Evolutionary conservation across 2,113 vertebrate species (phyloP).

Genomic region (Arvicanthis niloticus): DNA sequence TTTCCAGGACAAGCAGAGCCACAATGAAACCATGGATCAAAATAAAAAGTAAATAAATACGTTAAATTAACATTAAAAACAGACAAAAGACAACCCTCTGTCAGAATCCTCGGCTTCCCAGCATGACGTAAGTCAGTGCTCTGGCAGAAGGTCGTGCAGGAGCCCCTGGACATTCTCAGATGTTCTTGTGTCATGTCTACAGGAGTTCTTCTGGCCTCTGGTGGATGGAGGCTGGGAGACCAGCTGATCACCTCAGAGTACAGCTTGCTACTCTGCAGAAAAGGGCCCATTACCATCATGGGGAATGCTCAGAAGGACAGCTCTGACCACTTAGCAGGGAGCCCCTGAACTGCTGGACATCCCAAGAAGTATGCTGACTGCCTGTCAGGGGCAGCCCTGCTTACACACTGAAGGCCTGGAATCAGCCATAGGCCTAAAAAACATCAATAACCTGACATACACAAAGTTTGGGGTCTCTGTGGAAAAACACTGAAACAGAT

Average conservation of each 20-base stretch:
- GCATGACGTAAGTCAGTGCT: background rate
- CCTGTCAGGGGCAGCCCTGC: too few species aligned
- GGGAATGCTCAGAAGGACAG: background rate
- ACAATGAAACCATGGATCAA: conserved; percentile 73
- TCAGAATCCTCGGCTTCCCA: background rate
- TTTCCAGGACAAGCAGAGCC: background rate
- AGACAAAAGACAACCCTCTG: too few species aligned
- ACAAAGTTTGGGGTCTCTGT: too few species aligned
- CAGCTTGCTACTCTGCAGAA: accelerated
- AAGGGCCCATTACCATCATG: accelerated
- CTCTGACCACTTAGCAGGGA: background rate
- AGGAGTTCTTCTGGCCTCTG: background rate
- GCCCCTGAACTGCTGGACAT: background rate
- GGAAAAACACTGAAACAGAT: too few species aligned
- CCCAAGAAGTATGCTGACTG: background rate
- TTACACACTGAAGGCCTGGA: too few species aligned
- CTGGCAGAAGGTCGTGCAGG: background rate
- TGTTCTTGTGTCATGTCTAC: background rate
- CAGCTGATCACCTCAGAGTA: background rate
- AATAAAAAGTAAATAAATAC: conserved; percentile 68
- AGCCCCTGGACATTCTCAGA: background rate
- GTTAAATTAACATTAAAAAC: background rate
- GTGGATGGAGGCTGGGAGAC: background rate
- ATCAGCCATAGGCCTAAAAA: too few species aligned
- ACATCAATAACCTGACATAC: too few species aligned